Evolutionary conservation across 2,888 invertebrate species (phyloP).

Genomic region (Tachina fera): DNA sequence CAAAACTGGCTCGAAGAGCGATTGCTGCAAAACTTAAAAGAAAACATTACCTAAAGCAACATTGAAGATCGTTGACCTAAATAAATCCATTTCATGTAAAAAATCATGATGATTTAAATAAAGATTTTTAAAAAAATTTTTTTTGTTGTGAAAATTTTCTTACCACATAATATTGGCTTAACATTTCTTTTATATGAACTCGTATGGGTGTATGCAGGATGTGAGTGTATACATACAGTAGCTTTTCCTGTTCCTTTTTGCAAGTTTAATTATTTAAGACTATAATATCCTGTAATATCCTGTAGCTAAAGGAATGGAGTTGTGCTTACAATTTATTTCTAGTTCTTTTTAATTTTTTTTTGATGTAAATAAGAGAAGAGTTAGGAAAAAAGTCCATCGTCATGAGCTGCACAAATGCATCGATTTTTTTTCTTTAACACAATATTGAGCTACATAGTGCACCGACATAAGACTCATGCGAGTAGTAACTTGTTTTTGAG

Average conservation of each 20-base stretch:
- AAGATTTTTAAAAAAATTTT: constrained; percentile 41
- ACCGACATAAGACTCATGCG: neutral
- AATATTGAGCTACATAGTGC: neutral
- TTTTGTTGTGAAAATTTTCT: neutral
- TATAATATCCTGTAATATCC: constrained; percentile 71
- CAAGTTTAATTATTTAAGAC: constrained; percentile 67
- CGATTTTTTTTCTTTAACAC: no score
- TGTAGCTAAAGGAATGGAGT: constrained; percentile 61
- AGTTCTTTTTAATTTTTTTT: constrained; percentile 30
- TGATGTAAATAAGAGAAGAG: constrained; percentile 27
- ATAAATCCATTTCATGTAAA: neutral
- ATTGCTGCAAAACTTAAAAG: constrained; percentile 70
- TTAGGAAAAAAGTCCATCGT: constrained; percentile 11
- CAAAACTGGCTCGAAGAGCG: constrained; percentile 73
- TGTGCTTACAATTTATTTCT: constrained; percentile 66
- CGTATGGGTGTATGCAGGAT: no score
- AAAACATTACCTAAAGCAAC: neutral
- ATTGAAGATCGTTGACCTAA: neutral
- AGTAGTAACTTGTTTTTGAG: constrained; percentile 37
- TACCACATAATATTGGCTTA: constrained; percentile 26
- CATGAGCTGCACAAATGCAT: constrained; percentile 1
- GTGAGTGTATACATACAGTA: neutral
- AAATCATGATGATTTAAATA: constrained; percentile 7
- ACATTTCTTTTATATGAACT: neutral
- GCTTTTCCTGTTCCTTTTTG: constrained; percentile 6